Base-by-base conservation (phyloP, 2,113 vertebrate species). In the Gila orcuttii region DNA sequence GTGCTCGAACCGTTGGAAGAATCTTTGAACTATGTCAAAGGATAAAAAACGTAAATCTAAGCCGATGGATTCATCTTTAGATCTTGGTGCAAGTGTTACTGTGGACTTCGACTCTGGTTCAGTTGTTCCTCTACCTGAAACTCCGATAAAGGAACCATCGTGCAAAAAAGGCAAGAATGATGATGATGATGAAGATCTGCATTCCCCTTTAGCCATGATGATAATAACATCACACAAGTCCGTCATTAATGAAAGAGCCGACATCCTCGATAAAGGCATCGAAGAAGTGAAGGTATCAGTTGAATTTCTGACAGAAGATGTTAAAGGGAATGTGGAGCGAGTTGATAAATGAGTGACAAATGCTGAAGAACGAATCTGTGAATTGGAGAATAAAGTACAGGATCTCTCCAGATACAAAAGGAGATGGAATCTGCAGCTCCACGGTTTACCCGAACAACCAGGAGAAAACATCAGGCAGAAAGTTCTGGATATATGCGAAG, bases 401-500 rank as follows among this genome's bases (percentile, higher is more conserved):
- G 39, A 39, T 39, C 39, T 39, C 39, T 39, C 39, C 39, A 39
- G 39, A 39, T 39, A 39, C 7, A 39, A 39, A 8, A 39, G 39
- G 39, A 39, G 6, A 39, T 76, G n/a, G n/a, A 76, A 52, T 76
- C 25, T 52, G 25, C 15, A 3, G 2, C 45, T 76, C 2, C 9
- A 76, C 7, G 47, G 15, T 52, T 10, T 52, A 1, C 45, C 74
- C 0, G 12, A 52, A 52, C 45, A 76, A 52, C n/a, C n/a, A 52
- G 73, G 13, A 76, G 45, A 28, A 76, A 76, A 76, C n/a, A 0
- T 76, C n/a, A 31, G 74, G 9, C 74, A 76, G 15, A 76, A 76
- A 52, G 74, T 52, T 31, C 1, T 76, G 45, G 47, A 76, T 31
- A 31, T 76, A 4, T 75, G 45, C 4, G 9, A 71, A 36, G 17